These are phyloP conservation scores for Melopsittacus undulatus DNA, from an alignment of 2,797 vertebrate genomes.

Conservation along the genomic window DNA sequence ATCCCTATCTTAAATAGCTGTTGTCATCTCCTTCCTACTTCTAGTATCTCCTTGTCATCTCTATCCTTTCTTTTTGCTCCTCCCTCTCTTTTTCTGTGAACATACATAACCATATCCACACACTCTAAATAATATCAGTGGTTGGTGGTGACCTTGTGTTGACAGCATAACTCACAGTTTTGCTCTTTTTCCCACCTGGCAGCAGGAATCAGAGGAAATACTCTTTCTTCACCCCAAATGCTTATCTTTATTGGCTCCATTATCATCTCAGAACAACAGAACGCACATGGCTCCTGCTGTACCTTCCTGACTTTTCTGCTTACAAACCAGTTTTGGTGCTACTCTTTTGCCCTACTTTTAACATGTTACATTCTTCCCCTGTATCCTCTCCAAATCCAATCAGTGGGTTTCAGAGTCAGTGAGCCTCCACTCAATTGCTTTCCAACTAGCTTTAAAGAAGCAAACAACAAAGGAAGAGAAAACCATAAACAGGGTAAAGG, in stretches of 20 bases:
- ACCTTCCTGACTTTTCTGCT: conserved; percentile 5
- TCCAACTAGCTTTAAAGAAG: not conserved
- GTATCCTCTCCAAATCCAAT: not conserved
- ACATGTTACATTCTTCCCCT: not conserved
- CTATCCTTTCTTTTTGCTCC: not conserved
- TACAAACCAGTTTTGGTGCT: not conserved
- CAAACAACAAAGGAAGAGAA: not conserved
- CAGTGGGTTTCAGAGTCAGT: not conserved
- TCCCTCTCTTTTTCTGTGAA: not conserved
- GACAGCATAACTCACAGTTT: conserved; percentile 50
- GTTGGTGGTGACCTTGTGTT: conserved; percentile 41
- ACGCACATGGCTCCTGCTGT: not conserved
- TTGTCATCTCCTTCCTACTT: conserved; percentile 9
- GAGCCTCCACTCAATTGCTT: not conserved
- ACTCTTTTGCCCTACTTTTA: conserved; percentile 2
- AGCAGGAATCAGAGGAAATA: conserved; percentile 37
- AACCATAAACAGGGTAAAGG: not conserved
- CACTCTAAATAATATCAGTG: conserved; percentile 23
- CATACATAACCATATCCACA: not conserved
- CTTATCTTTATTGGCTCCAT: not conserved
- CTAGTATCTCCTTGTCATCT: conserved; percentile 34
- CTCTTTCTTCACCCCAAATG: conserved; percentile 33
- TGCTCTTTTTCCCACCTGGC: conserved; percentile 60
- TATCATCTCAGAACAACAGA: conserved; percentile 4
- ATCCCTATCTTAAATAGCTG: conserved; percentile 15